Evolutionary conservation across 2,797 vertebrate species (phyloP), one percentile per base, ranked within the genome.

Genomic region (Pangasius sanitwongsei): DNA sequence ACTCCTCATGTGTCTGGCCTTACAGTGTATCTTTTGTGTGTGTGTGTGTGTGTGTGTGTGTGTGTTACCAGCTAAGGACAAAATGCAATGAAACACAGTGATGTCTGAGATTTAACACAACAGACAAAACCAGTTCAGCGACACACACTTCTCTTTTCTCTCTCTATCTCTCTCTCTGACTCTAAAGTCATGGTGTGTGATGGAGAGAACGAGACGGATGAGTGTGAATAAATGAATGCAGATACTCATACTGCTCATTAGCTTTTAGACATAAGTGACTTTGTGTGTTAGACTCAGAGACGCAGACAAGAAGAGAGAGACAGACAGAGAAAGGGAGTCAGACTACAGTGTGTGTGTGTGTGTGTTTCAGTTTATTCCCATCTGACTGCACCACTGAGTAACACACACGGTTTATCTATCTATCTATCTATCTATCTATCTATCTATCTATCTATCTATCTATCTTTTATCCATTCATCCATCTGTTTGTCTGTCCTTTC

Each of bases 311-410:
- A 65, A n/a, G 11, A 69, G 11, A 69, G n/a, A 16, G 44, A 67
- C 77, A 84, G 34, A 72, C 7, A 63, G 8, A 69, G 13, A 57
- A n/a, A 31, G 8, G 7, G 7, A 18, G 67, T 16, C 28, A 69
- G 65, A 63, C 18, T 37, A 6, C 18, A 63, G 16, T 59, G 37
- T 86, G 61, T 48, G 23, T 70, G 85, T 84, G 61, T 77, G 63
- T 89, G 61, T 85, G 63, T 85, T 23, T 67, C 23, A 34, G 65
- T 78, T 78, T 78, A 78, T 78, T 78, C 28, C 28, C 28, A 31
- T 77, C 44, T 77, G 74, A 31, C 75, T 53, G 48, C 69, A 72
- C 20, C 34, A 41, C 34, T 74, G 37, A 41, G 20, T 72, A 72
- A 55, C 6, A 55, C 77, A 77, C 72, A 50, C 23, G 28, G 25